Evolutionary conservation across 2,113 vertebrate genomes (phyloP), one percentile per base, ranked within the genome.

Genomic region (Galbula dea): DNA sequence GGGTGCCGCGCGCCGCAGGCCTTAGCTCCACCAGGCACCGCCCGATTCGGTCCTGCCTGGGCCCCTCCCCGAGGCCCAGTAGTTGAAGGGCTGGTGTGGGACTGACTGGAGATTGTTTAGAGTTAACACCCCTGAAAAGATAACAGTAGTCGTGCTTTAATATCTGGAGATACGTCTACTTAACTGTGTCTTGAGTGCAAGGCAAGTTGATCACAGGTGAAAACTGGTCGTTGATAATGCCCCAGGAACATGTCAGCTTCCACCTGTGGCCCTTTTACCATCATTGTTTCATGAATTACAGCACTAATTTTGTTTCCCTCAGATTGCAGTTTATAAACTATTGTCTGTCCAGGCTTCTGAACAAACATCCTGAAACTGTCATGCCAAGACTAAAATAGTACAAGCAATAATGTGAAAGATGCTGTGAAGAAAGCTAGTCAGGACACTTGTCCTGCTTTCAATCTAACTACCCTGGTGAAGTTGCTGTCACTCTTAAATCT

Each of bases 71-170:
- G 51, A 34, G 20, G 23, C 45, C 20, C 27, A 13, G 41, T 5
- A 2, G 1, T 34, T 2, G 36, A 10, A 55, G 8, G 57, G 36
- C 21, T 20, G 1, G 30, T 26, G 20, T 4, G 7, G 68, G 37
- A 9, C 57, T 2, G 11, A 69, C 75, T 3, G 59, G 5, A 6
- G 48, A 3, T 4, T 3, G 8, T 1, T 17, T 8, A 5, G 21
- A 10, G 0, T n/a, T 1, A 8, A 41, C 45, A 27, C 65, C 4
- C 24, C 34, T 5, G 32, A 3, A 21, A 1, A 0, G 29, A 1
- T 10, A 22, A 10, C 55, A 22, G 55, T 0, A 1, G 22, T 4
- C 6, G 6, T 1, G 14, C 21, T 49, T 36, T 27, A 7, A 23
- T 7, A 1, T 37, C 3, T 0, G 59, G 45, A 34, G 54, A 3